Base-by-base conservation (phyloP, 2,113 vertebrate genomes). In the Lates calcarifer region DNA sequence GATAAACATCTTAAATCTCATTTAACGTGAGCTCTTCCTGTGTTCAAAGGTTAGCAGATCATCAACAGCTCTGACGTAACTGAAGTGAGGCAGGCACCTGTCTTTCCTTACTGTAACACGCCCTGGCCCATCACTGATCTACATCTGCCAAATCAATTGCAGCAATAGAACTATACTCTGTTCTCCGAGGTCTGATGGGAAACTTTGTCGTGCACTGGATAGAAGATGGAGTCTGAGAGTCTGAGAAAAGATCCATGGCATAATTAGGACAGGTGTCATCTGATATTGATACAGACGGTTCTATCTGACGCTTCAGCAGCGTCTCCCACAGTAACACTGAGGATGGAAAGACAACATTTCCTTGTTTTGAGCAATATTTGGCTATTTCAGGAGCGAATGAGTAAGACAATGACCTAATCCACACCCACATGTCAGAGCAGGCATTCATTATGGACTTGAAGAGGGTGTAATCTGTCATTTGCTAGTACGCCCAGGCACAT, bases 391-490 rank as follows among this genome's bases (percentile, higher is more conserved):
- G 80, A 85, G 41, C 0, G 2, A 6, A 65, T 88, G 88, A 87
- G 75, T 88, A 87, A 86, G 77, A 88, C 71, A 86, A 90, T 83
- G 88, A 90, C 66, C 81, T 70, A 86, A 88, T 90, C 86, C 60
- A 80, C 85, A 65, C 84, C 86, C 90, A 86, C 87, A 62, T 90
- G 78, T 83, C 83, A 85, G 81, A 83, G 47, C 37, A 90, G 64
- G 88, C 83, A 73, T 91, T 90, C 87, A 90, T 92, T 93, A 90
- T 2, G 15, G n/a, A 68, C 56, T 55, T 37, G 35, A 65, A 70
- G 72, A 85, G 53, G 60, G 62, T 78, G 76, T 53, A 79, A 89
- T 90, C 63, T 87, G 72, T 81, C 85, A 82, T 83, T 89, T 86
- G 77, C 72, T 70, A 3, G 72, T 64, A 45, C 72, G 70, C 41